Conservation (phyloP, 2,797 vertebrate species). For the Gastrophryne carolinensis region DNA sequence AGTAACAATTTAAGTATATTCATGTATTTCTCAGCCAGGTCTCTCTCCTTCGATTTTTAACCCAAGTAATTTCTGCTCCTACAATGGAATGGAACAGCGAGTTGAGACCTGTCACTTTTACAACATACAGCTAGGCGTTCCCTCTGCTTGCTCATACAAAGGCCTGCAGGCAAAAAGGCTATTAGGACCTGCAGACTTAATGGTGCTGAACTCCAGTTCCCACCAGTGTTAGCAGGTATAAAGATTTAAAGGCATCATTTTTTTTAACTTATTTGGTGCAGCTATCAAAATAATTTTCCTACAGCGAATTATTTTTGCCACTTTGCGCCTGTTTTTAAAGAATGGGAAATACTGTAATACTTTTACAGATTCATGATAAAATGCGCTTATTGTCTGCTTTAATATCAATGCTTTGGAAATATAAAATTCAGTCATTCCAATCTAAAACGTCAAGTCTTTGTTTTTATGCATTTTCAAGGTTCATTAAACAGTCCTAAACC, state of each 20-base stretch:
- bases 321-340: slow-evolving; percentile 1
- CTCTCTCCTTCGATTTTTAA: slow-evolving; percentile 38
- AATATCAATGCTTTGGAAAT: too few relatives aligned
- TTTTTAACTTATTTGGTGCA: slow-evolving; percentile 8
- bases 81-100: slow-evolving; percentile 6
- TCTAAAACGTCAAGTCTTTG: too few relatives aligned
- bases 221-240: slow-evolving; percentile 18
- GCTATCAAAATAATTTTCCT: slow-evolving; percentile 26
- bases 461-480: too few relatives aligned
- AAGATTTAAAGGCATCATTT: slow-evolving; percentile 8
- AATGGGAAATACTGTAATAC: slow-evolving; percentile 10
- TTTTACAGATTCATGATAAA: too few relatives aligned
- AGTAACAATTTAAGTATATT: too few relatives aligned
- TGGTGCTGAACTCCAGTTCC: slow-evolving; percentile 42
- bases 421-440: too few relatives aligned
- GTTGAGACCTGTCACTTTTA: slow-evolving; percentile 51
- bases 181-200: slow-evolving; percentile 49
- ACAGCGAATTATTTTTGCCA: not conserved
- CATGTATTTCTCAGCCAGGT: slow-evolving; percentile 29
- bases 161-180: slow-evolving; percentile 36
- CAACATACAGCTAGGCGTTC: slow-evolving; percentile 20
- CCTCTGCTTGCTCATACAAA: slow-evolving; percentile 17
- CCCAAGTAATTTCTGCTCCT: not conserved
- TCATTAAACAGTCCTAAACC: too few relatives aligned
- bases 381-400: too few relatives aligned